Evolutionary conservation across 2,888 invertebrate species (phyloP).

Genomic region (Drosophila nr. perissopoda): DNA sequence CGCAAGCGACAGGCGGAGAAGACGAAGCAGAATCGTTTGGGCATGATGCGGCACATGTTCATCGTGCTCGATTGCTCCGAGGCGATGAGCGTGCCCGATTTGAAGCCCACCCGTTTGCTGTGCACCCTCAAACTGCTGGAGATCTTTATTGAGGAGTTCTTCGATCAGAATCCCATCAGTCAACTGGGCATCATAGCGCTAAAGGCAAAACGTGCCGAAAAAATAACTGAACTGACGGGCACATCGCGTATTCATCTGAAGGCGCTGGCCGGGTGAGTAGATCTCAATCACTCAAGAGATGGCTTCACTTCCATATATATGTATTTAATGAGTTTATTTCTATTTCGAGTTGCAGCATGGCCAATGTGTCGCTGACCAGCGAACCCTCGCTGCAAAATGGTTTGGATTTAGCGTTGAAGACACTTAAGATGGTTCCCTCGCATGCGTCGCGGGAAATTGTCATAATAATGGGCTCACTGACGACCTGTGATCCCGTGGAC

Average conservation of each 20-base stretch:
- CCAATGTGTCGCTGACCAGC: slow-evolving; percentile 90
- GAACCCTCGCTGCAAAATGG: slow-evolving; percentile 99
- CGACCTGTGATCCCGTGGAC: slow-evolving; percentile 98
- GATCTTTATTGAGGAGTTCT: slow-evolving; percentile 97
- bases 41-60: slow-evolving; percentile 99
- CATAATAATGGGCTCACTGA: slow-evolving; percentile 95
- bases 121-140: slow-evolving; percentile 96
- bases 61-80: slow-evolving; percentile 97
- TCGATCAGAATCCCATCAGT: slow-evolving; percentile 99
- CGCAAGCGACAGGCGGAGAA: slow-evolving; percentile 90
- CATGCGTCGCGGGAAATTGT: slow-evolving; percentile 98
- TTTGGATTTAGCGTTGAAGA: slow-evolving; percentile 93
- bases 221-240: slow-evolving; percentile 95
- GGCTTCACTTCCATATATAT: background rate
- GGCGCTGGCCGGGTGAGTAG: slow-evolving; percentile 86
- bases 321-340: background rate
- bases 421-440: slow-evolving; percentile 94
- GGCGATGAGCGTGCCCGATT: slow-evolving; percentile 96
- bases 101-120: slow-evolving; percentile 95
- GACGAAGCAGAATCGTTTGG: slow-evolving; percentile 91
- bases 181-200: slow-evolving; percentile 97
- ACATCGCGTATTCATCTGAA: slow-evolving; percentile 92
- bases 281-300: no score
- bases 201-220: slow-evolving; percentile 97
- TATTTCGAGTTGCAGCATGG: slow-evolving; percentile 84